Evolutionary conservation across 2,888 invertebrate genomes (phyloP), one percentile per base, ranked within the genome.

Genomic region (Luffia ferchaultella): DNA sequence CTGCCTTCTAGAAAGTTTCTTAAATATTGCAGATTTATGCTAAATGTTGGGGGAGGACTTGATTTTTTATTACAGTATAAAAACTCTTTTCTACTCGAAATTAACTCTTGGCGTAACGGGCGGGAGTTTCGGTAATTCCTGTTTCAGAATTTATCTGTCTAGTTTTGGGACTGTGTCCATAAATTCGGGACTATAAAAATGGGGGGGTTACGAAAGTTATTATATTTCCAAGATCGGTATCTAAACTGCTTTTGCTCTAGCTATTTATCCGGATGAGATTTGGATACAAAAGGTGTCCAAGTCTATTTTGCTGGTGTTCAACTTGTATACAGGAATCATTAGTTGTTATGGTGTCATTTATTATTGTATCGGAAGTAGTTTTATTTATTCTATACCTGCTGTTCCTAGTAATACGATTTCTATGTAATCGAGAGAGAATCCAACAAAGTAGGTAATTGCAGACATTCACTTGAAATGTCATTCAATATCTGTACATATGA

Each of bases 11-110:
- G 58, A 60, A 69, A 71, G 60, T 70, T 67, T 55, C 59, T 70
- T 73, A 69, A 72, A 71, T 70, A 73, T 75, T 76, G 70, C 69
- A 75, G 71, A 76, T 76, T 77, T 76, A 76, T 76, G 74, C 68
- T 73, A 75, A 76, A 64, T 59, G 58, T 57, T 62, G 57, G 57
- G 58, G 5, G 57, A 55, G 60, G 61, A 60, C 62, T 61, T 54
- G 57, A 60, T 58, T 63, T 64, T 65, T 67, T 68, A 68, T 64
- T 60, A 62, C 64, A 59, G 52, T 65, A 64, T 67, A 67, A 68
- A 68, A 74, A 73, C 44, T 49, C 49, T 45, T 49, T 46, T 68
- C 69, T 70, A 76, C 73, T 73, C 70, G 65, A 65, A 73, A 76
- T 77, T 75, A 76, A 76, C 68, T 74, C 66, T 73, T 62, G 64